Evolutionary conservation across 2,113 vertebrate species (phyloP), one percentile per base, ranked within the genome.

Genomic region (Burhinus bistriatus): DNA sequence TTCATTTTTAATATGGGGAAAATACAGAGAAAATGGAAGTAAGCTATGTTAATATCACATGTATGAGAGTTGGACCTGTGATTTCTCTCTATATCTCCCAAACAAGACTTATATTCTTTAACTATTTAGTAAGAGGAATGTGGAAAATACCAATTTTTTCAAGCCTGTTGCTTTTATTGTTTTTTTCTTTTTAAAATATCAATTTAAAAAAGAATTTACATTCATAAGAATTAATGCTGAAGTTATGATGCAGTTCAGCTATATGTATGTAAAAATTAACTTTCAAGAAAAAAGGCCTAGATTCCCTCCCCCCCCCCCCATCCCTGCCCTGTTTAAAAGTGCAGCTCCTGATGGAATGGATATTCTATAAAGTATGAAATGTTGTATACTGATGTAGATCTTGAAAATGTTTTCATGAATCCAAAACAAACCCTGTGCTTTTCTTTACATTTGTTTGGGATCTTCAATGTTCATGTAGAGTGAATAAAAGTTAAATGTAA

Each of bases 161-260:
- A 52, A 51, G 26, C 8, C 8, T 75, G 15, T 73, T 95, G 40
- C 6, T 6, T 66, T 73, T 80, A 20, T n/a, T 75, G 3, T 19
- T 21, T 5, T 59, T 55, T 44, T 68, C 49, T 49, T 49, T 23
- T 51, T 51, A 51, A n/a, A 61, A 29, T 45, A 25, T 3, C 1
- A 32, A 7, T 57, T 94, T 51, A 0, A 36, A 58, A 81, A 76
- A 23, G n/a, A 4, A 2, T 3, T 40, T 61, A 4, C 0, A 2
- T 14, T 64, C 4, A 11, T 30, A n/a, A 45, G 30, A 84, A 15
- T 34, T 55, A 65, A 42, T 8, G 3, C 12, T 64, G 19, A 81
- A 42, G 23, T 64, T 79, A 29, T 44, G 13, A 68, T 75, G 34
- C 3, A 9, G 11, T 57, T 93, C 11, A 64, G 8, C 14, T 52